These are phyloP conservation scores for Rhinopithecus roxellana DNA, from an alignment of 2,113 vertebrate genomes.

Conservation along the genomic window DNA sequence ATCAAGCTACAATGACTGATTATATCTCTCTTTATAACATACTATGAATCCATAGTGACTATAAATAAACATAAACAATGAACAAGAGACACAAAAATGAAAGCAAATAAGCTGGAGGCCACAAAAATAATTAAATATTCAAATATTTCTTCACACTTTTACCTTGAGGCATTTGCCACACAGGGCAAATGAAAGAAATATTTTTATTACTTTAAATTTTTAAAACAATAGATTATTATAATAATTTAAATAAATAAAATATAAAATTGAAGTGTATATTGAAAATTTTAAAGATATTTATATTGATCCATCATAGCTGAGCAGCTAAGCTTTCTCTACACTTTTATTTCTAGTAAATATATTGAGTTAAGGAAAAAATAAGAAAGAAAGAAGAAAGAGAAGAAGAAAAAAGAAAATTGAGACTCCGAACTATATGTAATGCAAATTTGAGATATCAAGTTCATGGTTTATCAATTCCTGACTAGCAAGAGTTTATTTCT, in stretches of 20 bases:
- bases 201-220: constrained; percentile 76
- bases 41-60: neutral
- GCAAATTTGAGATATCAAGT: neutral
- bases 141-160: constrained; percentile 59
- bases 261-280: constrained; percentile 65
- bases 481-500: neutral
- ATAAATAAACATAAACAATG: neutral
- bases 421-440: neutral
- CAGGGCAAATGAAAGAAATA: constrained; percentile 67
- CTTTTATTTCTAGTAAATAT: neutral
- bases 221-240: constrained; percentile 61
- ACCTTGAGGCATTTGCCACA: constrained; percentile 63
- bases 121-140: constrained; percentile 71
- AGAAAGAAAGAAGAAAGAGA: no score
- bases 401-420: neutral
- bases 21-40: neutral
- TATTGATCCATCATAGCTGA: neutral
- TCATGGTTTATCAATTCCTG: neutral
- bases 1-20: neutral
- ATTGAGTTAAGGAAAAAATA: neutral
- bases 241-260: constrained; percentile 79
- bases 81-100: neutral
- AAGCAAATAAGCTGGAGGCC: neutral
- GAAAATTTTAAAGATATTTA: constrained; percentile 69
- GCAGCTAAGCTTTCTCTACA: neutral